Evolutionary conservation across 64 coral and sea anemone species (phyloP).

Genomic region (Astreopora myriophthalma): DNA sequence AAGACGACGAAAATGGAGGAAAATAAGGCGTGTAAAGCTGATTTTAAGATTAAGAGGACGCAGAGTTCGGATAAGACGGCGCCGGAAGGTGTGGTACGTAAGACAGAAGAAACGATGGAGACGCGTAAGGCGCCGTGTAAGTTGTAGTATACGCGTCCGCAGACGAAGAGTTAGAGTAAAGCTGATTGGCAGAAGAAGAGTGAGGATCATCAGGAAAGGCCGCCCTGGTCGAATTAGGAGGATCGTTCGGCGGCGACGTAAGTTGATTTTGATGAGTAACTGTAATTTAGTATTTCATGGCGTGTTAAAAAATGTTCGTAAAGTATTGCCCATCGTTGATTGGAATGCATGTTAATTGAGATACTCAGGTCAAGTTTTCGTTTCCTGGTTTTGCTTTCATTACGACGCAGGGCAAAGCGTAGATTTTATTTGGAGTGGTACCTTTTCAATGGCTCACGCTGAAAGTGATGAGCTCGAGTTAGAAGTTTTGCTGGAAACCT

Average conservation of each 20-base stretch:
- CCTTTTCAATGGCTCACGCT: no score
- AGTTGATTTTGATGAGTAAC: no score
- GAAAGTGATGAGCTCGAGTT: no score
- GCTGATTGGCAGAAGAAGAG: background rate
- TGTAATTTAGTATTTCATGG: no score
- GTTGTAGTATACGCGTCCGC: slow-evolving; percentile 16
- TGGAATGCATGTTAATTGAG: no score
- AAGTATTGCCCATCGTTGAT: no score
- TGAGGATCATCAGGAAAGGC: background rate
- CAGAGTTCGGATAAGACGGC: background rate
- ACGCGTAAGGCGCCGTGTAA: background rate
- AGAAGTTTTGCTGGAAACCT: no score
- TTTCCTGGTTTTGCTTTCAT: no score
- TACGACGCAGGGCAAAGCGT: no score
- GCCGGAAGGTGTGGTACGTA: background rate
- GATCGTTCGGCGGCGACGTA: background rate
- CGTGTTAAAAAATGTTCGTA: no score
- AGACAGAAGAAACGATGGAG: background rate
- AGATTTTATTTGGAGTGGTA: no score
- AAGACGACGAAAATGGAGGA: background rate
- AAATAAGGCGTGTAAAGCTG: background rate
- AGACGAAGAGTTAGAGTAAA: background rate
- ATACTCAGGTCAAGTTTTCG: no score
- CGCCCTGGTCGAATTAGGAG: background rate
- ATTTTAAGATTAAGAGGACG: background rate